phyloP scores from a whole-genome alignment of 2,888 invertebrate species.

The Cheilosia vernalis region DNA sequence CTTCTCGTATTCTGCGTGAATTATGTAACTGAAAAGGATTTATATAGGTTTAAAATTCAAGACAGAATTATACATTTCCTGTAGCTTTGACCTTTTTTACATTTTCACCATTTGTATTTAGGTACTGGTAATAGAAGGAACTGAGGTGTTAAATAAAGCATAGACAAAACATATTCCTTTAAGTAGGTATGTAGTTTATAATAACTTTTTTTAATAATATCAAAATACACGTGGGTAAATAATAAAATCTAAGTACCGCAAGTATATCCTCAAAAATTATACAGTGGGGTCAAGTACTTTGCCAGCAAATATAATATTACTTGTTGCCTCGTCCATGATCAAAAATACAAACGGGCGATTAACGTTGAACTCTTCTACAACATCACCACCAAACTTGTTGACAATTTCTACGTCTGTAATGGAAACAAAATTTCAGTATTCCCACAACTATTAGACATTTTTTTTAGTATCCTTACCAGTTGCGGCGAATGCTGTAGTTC shows the following conservation, averaged over 20 bases:
- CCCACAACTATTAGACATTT: background rate
- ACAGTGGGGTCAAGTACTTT: conserved; percentile 87
- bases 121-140: background rate
- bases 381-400: conserved; percentile 89
- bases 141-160: background rate
- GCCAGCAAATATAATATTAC: conserved; percentile 90
- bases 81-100: too few relatives aligned
- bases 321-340: conserved; percentile 89
- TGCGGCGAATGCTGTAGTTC: conserved; percentile 88
- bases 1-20: too few relatives aligned
- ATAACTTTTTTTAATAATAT: conserved; percentile 5
- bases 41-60: too few relatives aligned
- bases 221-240: conserved; percentile 18
- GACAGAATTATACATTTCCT: too few relatives aligned
- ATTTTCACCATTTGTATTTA: too few relatives aligned
- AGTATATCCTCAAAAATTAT: conserved; percentile 67
- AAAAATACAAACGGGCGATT: conserved; percentile 91
- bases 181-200: background rate
- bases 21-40: too few relatives aligned
- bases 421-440: conserved; percentile 8
- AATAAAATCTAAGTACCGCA: conserved; percentile 23
- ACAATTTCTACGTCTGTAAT: conserved; percentile 86
- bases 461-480: conserved; percentile 82
- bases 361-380: conserved; percentile 86
- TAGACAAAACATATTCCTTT: background rate